Evolutionary conservation across 1,140 invertebrate genomes (phyloP), one percentile per base, ranked within the genome.

Genomic region (Centruroides sculpturatus): DNA sequence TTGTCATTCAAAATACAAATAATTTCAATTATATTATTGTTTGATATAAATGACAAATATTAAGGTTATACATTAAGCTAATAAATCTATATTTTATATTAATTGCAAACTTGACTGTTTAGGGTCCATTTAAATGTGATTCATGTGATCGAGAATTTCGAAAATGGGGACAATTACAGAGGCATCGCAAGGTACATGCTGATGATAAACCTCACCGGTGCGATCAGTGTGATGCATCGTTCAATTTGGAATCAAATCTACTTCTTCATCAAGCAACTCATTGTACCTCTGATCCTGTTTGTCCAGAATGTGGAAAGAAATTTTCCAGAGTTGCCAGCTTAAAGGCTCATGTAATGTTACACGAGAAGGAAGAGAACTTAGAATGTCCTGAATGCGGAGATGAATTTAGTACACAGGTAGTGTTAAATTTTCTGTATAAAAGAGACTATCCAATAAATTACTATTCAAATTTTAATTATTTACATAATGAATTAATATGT

Each of bases 341-440:
- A 4, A 86, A 84, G 65, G 79, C 82, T n/a, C 85, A 86, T 68
- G 76, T 86, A 61, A 71, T 81, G 68, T 61, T 84, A 6, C 85
- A 86, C 66, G 79, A 84, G 68, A 79, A 78, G 64, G 84, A 86
- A 66, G 84, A 86, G 69, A 81, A 76, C 66, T 71, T 84, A 11
- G 79, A 81, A 64, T 86, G 85, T 69, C 74, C 76, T 9, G 82
- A 84, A 67, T 86, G 85, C 73, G 79, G 81, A 12, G 82, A 84
- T 63, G 81, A 83, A 67, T 85, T 85, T 72, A 73, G 76, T 59
- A 79, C 79, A 36, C 80, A 82, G 75, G 83, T 83, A 70, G 65
- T 41, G 5, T 41, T 41, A 41, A 8, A 5, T 41, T 41, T 41
- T 41, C 41, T 8, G 23, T 23, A 23, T 23, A 23, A 2, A 23